Evolutionary conservation across 2,888 invertebrate genomes (phyloP).

Genomic region (Macrophya alboannulata): DNA sequence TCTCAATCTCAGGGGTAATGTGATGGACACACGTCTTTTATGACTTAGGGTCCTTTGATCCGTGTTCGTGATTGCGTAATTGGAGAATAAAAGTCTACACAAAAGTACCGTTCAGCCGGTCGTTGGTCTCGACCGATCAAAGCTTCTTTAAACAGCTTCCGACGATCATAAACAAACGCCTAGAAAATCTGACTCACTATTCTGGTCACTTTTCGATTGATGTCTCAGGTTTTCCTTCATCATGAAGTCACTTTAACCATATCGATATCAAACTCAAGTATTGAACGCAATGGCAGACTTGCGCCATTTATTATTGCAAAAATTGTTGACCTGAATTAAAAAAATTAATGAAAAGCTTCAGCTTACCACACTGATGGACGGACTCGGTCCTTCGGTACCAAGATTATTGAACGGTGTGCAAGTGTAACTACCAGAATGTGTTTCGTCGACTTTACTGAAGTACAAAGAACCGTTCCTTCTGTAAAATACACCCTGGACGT

Average conservation of each 20-base stretch:
- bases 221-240: background rate
- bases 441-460: conserved; percentile 92
- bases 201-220: background rate
- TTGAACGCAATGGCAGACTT: too few relatives aligned
- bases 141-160: conserved; percentile 6
- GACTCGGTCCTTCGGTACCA: conserved; percentile 93
- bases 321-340: background rate
- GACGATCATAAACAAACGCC: conserved; percentile 29
- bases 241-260: background rate
- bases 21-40: conserved; percentile 9
- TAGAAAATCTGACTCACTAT: background rate
- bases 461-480: conserved; percentile 92
- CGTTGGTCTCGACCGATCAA: conserved; percentile 66
- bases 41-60: conserved; percentile 33
- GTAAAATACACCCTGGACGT: conserved; percentile 92
- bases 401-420: conserved; percentile 96
- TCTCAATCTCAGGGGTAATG: conserved; percentile 15
- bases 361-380: conserved; percentile 88
- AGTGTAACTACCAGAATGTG: conserved; percentile 93
- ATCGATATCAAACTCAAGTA: background rate
- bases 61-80: conserved; percentile 64
- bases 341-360: background rate
- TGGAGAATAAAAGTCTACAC: conserved; percentile 70
- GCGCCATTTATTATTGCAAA: too few relatives aligned
- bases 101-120: conserved; percentile 66